Base-by-base conservation (phyloP, 2,888 invertebrate species). In the Platypus cylindrus region DNA sequence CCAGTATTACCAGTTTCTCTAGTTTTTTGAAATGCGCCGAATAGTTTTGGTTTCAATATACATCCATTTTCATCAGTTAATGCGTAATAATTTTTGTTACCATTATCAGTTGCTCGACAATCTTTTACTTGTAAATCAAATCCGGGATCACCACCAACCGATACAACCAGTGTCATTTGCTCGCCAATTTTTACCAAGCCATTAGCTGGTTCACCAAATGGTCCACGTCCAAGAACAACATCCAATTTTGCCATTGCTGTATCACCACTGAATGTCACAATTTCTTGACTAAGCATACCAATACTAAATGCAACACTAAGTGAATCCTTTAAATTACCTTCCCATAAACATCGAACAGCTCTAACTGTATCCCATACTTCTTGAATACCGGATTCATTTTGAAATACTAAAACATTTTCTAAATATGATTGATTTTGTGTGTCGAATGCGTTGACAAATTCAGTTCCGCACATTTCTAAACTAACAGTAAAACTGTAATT, bases 231-330 rank as follows among this genome's bases (percentile, higher is more conserved):
- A 18, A 71, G 62, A 59, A 81, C 79, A 35, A 85, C 80, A 45
- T 84, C 84, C 31, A 85, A 62, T 41, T 75, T 72, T 4, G 83
- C 83, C 60, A 78, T 76, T 1, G 82, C 83, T 1, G 83, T 82
- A 45, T 85, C 84, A n/a, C 84, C 84, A 46, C 79, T 81, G 59
- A 85, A 85, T 32, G 83, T 82, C 37, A 84, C 78, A 7, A 81
- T 78, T 47, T 84, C 78, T 53, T 81, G 79, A 46, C 76, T 80
- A 45, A 84, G 59, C 78, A 81, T 81, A 17, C 81, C 83, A 1
- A 85, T 80, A 47, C 76, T 78, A 13, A 85, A 62, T 11, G 78
- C 78, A 1, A 80, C 79, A 1, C 77, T 73, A 30, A 84, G 59
- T 9, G 78, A 76, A 49, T 82, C 79, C 34, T 78, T 81, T 32